Evolutionary conservation across 2,888 invertebrate species (phyloP).

Genomic region (Drosophila ustulata): DNA sequence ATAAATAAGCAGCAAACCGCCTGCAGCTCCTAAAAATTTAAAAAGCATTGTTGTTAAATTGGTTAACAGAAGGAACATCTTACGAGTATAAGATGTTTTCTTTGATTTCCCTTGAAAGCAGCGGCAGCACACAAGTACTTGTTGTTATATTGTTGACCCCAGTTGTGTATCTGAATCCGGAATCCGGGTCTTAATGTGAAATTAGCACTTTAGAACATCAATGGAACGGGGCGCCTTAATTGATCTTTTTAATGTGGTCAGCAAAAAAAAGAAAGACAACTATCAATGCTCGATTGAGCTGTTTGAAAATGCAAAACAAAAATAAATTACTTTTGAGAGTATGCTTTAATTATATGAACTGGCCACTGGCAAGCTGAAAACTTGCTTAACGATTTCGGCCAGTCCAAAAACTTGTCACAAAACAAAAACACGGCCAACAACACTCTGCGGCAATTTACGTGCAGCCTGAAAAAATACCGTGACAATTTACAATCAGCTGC

Average conservation of each 20-base stretch:
- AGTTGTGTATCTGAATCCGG: slow-evolving; percentile 10
- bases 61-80: slow-evolving; percentile 42
- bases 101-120: slow-evolving; percentile 45
- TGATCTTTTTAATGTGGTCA: slow-evolving; percentile 41
- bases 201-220: slow-evolving; percentile 75
- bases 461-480: slow-evolving; percentile 77
- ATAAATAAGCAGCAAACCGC: slow-evolving; percentile 50
- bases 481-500: slow-evolving; percentile 80
- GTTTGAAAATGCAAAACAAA: slow-evolving; percentile 25
- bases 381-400: slow-evolving; percentile 49
- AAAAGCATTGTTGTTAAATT: slow-evolving; percentile 30
- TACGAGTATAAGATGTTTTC: slow-evolving; percentile 37
- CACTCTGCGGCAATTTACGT: slow-evolving; percentile 73
- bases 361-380: slow-evolving; percentile 2
- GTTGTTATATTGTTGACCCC: slow-evolving; percentile 76
- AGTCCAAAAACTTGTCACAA: slow-evolving; percentile 51
- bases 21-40: slow-evolving; percentile 39
- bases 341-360: slow-evolving; percentile 56
- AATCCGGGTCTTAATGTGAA: slow-evolving; percentile 36
- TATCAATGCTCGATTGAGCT: not conserved
- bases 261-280: not conserved
- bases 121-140: slow-evolving; percentile 69
- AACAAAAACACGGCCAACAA: slow-evolving; percentile 65
- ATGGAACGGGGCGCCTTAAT: slow-evolving; percentile 57
- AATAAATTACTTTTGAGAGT: slow-evolving; percentile 31